These are phyloP conservation scores for Acleris laterana DNA, from an alignment of 2,888 invertebrate genomes.

Conservation along the genomic window DNA sequence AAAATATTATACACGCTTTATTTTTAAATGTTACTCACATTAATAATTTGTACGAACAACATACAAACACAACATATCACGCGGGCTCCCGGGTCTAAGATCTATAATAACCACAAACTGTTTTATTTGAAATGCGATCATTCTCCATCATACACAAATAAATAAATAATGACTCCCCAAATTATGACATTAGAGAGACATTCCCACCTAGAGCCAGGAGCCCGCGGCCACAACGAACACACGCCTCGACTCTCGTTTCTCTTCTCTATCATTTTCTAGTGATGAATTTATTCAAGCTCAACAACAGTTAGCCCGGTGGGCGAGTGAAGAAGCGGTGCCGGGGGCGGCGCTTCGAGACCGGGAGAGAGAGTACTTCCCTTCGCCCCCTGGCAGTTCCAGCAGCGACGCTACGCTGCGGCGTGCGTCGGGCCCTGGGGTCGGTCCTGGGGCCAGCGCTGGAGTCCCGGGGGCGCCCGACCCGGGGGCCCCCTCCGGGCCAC, in stretches of 20 bases:
- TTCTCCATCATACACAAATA: too few relatives aligned
- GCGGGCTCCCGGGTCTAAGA: slow-evolving; percentile 47
- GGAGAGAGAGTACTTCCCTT: slow-evolving; percentile 71
- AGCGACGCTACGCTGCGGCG: slow-evolving; percentile 51
- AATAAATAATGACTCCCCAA: not conserved
- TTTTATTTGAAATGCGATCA: not conserved
- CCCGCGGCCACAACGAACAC: slow-evolving; percentile 48
- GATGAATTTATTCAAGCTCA: slow-evolving; percentile 99
- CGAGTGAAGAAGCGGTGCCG: slow-evolving; percentile 93
- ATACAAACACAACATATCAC: slow-evolving; percentile 39
- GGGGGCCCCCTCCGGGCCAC: slow-evolving; percentile 64
- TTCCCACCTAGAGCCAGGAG: slow-evolving; percentile 37
- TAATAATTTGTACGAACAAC: slow-evolving; percentile 30
- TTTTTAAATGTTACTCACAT: not conserved
- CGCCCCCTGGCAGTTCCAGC: slow-evolving; percentile 72
- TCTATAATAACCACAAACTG: not conserved
- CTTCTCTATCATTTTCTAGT: slow-evolving; percentile 95
- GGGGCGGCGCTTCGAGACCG: slow-evolving; percentile 74
- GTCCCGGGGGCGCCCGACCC: slow-evolving; percentile 61
- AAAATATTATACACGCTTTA: not conserved
- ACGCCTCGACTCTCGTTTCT: slow-evolving; percentile 86
- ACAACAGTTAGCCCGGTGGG: slow-evolving; percentile 97
- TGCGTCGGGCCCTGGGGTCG: slow-evolving; percentile 45
- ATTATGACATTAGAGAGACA: not conserved
- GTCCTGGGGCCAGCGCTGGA: slow-evolving; percentile 74